These are phyloP conservation scores for Bombycilla garrulus DNA, from an alignment of 2,113 vertebrate species.

Conservation along the genomic window DNA sequence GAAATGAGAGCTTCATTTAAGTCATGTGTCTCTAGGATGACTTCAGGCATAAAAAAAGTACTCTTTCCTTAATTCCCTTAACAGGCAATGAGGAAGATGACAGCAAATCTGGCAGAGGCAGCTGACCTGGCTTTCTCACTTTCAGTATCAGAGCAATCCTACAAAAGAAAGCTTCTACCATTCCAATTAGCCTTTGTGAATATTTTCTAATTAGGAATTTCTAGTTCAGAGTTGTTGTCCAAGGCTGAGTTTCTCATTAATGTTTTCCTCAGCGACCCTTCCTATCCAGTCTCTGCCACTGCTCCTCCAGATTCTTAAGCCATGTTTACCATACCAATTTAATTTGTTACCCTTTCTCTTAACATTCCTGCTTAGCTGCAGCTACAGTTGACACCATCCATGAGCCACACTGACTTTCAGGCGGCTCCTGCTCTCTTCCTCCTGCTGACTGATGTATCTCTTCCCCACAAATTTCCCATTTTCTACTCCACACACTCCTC, in stretches of 20 bases:
- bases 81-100: neutral
- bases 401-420: neutral
- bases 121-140: neutral
- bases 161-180: neutral
- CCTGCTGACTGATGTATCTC: rapidly evolving
- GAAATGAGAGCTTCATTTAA: neutral
- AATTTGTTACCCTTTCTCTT: neutral
- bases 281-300: neutral
- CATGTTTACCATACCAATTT: neutral
- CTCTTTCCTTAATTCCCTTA: neutral
- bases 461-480: neutral
- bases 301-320: neutral
- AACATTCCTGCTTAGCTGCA: neutral
- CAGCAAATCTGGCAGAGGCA: neutral
- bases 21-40: neutral
- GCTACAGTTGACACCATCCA: neutral
- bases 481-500: neutral
- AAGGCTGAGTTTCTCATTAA: neutral
- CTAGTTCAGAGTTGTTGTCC: neutral
- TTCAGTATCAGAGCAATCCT: neutral
- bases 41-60: neutral
- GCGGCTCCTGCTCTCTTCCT: neutral
- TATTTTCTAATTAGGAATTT: neutral
- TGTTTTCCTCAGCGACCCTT: neutral
- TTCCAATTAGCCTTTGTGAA: neutral